Conservation (phyloP, 2,797 vertebrate species). For the Luscinia megarhynchos region DNA sequence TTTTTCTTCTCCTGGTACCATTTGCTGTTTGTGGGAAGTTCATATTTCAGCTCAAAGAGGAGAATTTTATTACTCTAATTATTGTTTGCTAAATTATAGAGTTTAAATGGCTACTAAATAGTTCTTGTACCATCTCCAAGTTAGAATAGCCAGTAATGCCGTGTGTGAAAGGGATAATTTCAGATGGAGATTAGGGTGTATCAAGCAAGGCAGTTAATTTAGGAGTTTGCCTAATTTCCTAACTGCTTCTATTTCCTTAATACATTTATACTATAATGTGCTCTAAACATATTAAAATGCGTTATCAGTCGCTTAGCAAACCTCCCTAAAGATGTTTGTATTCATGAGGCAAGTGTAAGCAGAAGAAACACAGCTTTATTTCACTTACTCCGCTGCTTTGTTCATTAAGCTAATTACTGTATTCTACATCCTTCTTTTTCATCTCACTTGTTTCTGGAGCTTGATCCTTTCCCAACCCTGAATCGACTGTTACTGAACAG, state of each 20-base stretch:
- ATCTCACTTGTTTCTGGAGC: constrained; percentile 81
- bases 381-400: constrained; percentile 76
- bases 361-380: constrained; percentile 73
- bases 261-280: background rate
- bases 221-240: constrained; percentile 33
- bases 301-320: constrained; percentile 72
- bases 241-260: constrained; percentile 31
- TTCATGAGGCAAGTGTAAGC: constrained; percentile 70
- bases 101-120: background rate
- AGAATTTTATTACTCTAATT: constrained; percentile 30
- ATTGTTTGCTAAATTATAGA: constrained; percentile 51
- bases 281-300: constrained; percentile 61
- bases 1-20: background rate
- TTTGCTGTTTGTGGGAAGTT: background rate
- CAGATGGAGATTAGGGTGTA: background rate
- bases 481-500: constrained; percentile 99
- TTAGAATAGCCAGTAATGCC: background rate
- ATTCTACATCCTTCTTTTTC: constrained; percentile 78
- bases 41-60: constrained; percentile 33
- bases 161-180: background rate
- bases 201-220: background rate
- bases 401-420: constrained; percentile 85
- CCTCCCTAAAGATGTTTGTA: constrained; percentile 65
- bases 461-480: constrained; percentile 90
- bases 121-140: background rate